Base-by-base conservation (phyloP, 2,888 invertebrate species). In the Mechanitis mazaeus region DNA sequence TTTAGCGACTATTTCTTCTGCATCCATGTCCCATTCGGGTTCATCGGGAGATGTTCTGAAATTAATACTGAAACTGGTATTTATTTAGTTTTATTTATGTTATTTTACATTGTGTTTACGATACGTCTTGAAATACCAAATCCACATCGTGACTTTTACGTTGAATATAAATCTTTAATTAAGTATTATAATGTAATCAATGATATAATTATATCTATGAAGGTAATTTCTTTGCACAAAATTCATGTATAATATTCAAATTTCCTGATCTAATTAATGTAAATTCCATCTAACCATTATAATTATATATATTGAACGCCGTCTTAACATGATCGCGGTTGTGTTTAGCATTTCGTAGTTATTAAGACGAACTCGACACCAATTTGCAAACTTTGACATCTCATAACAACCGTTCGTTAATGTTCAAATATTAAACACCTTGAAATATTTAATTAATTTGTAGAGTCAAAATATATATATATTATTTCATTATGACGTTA, bases 41-140 rank as follows among this genome's bases (percentile, higher is more conserved):
- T 80, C 69, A 55, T 84, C 81, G 31, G 89, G 88, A 0, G 75
- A 75, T 47, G 86, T 84, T 68, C 87, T 87, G 66, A 59, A 66
- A 64, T 64, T 47, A 45, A n/a, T 58, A 53, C 61, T 64, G 45
- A 56, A 59, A 60, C 55, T 45, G 57, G 47, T 54, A 42, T 9
- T 42, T 42, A 9, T 9, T 42, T 42, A 42, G 42, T 42, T 46
- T 59, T 57, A 47, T 60, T 35, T 50, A 50, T 31, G 9, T 50
- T 31, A 28, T 7, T 31, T 50, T 31, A 50, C 20, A 20, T 20
- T 20, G 20, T 20, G 20, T 20, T 20, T 20, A 20, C 20, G 20
- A 20, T 20, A 20, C 20, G 20, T 20, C 20, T 20, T 20, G 20
- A 20, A 20, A 20, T 20, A 20, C 20, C 1, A 20, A 20, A 20